Conservation (phyloP, 2,888 invertebrate species). For the Euspilapteryx auroguttella region DNA sequence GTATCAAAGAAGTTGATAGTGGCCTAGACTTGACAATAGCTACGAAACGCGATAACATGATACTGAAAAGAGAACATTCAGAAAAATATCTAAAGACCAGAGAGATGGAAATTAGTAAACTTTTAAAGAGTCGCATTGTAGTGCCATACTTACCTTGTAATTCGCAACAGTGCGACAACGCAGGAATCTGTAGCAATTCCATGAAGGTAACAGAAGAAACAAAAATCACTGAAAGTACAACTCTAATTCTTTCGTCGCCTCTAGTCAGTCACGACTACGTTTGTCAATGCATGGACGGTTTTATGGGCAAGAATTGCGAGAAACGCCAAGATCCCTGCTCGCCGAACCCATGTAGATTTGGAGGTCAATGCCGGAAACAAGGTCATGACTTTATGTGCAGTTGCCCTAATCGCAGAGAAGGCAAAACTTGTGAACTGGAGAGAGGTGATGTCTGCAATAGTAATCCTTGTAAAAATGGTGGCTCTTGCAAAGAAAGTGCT, state of each 20-base stretch:
- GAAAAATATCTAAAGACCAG: slow-evolving; percentile 68
- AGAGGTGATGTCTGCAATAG: slow-evolving; percentile 82
- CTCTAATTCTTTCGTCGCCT: slow-evolving; percentile 82
- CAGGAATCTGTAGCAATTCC: slow-evolving; percentile 74
- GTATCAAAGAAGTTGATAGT: slow-evolving; percentile 68
- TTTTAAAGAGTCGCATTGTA: slow-evolving; percentile 63
- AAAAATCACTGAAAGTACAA: slow-evolving; percentile 78
- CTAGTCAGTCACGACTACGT: slow-evolving; percentile 74
- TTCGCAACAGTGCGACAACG: slow-evolving; percentile 73
- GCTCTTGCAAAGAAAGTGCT: slow-evolving; percentile 86
- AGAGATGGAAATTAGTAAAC: slow-evolving; percentile 63
- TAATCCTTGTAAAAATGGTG: slow-evolving; percentile 89
- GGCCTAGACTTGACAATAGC: slow-evolving; percentile 75
- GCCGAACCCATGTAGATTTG: slow-evolving; percentile 85
- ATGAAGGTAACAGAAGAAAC: slow-evolving; percentile 70
- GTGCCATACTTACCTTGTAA: slow-evolving; percentile 82
- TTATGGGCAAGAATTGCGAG: slow-evolving; percentile 80
- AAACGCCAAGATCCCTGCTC: slow-evolving; percentile 88
- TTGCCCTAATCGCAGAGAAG: slow-evolving; percentile 78
- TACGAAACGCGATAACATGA: slow-evolving; percentile 59
- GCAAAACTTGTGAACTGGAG: slow-evolving; percentile 82
- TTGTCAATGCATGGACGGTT: slow-evolving; percentile 84
- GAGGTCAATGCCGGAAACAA: slow-evolving; percentile 82
- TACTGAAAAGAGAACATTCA: slow-evolving; percentile 67
- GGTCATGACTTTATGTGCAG: slow-evolving; percentile 83